These are phyloP conservation scores for Mycetomoellerius zeteki DNA, from an alignment of 1,140 invertebrate species.

Conservation along the genomic window DNA sequence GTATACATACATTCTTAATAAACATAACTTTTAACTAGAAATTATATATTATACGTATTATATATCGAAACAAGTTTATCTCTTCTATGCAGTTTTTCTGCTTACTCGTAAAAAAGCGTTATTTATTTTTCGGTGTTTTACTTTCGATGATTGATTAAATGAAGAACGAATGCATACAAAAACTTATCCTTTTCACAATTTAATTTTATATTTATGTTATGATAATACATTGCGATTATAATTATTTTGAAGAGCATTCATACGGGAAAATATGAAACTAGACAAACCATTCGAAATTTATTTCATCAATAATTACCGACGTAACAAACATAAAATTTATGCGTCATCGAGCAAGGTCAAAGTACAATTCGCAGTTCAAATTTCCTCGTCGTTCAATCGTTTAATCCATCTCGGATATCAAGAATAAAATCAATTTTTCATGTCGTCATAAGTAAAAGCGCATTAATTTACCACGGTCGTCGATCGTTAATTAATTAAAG, in stretches of 20 bases:
- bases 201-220: not conserved
- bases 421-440: conserved; percentile 48
- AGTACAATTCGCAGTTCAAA: not conserved
- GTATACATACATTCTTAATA: not conserved
- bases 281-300: not conserved
- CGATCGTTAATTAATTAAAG: conserved; percentile 66
- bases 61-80: not conserved
- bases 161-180: not conserved
- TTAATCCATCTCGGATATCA: not conserved
- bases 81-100: not conserved
- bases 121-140: not conserved
- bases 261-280: not conserved
- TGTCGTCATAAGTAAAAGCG: not conserved
- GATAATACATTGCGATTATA: not conserved
- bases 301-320: not conserved
- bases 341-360: not conserved
- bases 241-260: not conserved
- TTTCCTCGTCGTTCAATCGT: not conserved
- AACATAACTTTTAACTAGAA: not conserved
- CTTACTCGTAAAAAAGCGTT: not conserved
- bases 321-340: conserved; percentile 5
- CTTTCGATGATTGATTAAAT: not conserved
- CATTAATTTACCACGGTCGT: conserved; percentile 68
- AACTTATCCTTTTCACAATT: not conserved
- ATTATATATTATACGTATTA: not conserved